Percentiles rank a stretch among this genome's conserved stretches.
phyloP scores from a whole-genome alignment of 2,113 vertebrate genomes.

The Hyla sarda region DNA sequence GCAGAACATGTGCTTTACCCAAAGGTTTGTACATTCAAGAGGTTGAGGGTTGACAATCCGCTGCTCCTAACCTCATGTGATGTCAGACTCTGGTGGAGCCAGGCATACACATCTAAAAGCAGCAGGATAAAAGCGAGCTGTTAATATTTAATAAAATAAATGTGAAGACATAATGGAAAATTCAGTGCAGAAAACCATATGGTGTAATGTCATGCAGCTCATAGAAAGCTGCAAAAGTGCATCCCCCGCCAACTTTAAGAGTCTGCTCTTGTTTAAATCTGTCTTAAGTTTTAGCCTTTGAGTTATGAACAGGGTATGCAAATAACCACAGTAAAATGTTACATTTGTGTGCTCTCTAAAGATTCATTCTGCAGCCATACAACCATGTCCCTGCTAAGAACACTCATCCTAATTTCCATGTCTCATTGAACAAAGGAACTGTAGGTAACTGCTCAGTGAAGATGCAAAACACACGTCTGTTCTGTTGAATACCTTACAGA shows the following conservation, averaged over 20 bases:
- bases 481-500: constrained; percentile 21
- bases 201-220: constrained; percentile 41
- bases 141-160: constrained; percentile 27
- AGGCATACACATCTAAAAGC: background rate
- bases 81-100: background rate
- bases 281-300: background rate
- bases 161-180: constrained; percentile 32
- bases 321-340: constrained; percentile 7
- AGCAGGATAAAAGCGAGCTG: constrained; percentile 15
- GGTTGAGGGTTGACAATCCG: background rate
- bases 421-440: constrained; percentile 37
- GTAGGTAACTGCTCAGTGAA: constrained; percentile 30
- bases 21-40: background rate
- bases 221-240: constrained; percentile 1
- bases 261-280: constrained; percentile 42
- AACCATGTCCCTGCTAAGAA: constrained; percentile 28
- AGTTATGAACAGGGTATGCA: constrained; percentile 30
- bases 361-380: constrained; percentile 23
- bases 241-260: constrained; percentile 30
- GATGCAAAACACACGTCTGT: constrained; percentile 33
- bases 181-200: constrained; percentile 22
- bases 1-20: background rate
- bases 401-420: constrained; percentile 40
- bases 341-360: constrained; percentile 7
- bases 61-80: background rate